phyloP scores from a whole-genome alignment of 1,140 invertebrate genomes.

The Eriosoma lanigerum region DNA sequence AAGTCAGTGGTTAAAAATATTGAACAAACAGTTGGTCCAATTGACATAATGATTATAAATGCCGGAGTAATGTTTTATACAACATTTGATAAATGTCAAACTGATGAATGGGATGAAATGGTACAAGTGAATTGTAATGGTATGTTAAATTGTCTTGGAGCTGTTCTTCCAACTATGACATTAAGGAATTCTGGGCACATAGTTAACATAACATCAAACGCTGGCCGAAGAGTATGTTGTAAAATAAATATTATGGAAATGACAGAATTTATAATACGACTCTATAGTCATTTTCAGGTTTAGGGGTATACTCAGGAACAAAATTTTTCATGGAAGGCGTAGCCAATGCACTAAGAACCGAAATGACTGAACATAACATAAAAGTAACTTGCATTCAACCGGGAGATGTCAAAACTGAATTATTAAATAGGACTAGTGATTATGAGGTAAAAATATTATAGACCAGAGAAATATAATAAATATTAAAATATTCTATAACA shows the following conservation, averaged over 20 bases:
- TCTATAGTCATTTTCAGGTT: constrained; percentile 55
- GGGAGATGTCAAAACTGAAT: constrained; percentile 55
- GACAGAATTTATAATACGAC: neutral
- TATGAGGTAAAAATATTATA: constrained; percentile 52
- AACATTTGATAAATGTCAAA: constrained; percentile 54
- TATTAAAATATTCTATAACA: neutral
- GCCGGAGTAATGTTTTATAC: constrained; percentile 56
- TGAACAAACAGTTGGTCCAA: constrained; percentile 53
- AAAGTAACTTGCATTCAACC: constrained; percentile 56
- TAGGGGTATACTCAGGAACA: constrained; percentile 56
- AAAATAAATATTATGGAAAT: neutral
- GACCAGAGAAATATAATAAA: too few species aligned
- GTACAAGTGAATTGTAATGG: constrained; percentile 55
- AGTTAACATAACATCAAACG: constrained; percentile 56
- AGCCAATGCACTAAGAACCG: constrained; percentile 54
- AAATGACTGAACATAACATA: constrained; percentile 53
- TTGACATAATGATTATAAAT: constrained; percentile 56
- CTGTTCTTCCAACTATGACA: constrained; percentile 54
- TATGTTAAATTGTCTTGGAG: constrained; percentile 54
- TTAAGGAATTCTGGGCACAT: constrained; percentile 54
- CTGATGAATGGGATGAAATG: constrained; percentile 55
- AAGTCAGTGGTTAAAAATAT: constrained; percentile 51
- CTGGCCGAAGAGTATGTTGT: constrained; percentile 54
- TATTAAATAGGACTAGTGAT: constrained; percentile 53
- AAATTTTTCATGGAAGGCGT: constrained; percentile 56